These are phyloP conservation scores for Electrona antarctica DNA, from an alignment of 2,113 vertebrate species.

Conservation along the genomic window DNA sequence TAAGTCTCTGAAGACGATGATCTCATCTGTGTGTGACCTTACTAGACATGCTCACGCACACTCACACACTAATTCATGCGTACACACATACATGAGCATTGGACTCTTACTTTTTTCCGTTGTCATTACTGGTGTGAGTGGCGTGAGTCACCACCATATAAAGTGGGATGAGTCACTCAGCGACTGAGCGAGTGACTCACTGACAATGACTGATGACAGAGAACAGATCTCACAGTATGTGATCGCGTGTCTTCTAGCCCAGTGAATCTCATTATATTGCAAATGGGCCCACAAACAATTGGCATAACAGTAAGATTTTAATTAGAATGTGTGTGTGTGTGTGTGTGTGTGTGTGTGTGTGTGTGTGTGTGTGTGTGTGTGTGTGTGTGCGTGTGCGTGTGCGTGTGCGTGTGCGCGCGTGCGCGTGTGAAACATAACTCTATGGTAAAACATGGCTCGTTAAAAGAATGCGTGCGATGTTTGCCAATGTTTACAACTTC, in stretches of 20 bases:
- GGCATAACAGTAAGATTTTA: too few relatives aligned
- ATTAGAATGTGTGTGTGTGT: too few relatives aligned
- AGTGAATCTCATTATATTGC: too few relatives aligned
- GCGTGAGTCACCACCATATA: slow-evolving; percentile 22
- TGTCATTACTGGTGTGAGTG: slow-evolving; percentile 24
- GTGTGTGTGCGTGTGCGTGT: too few relatives aligned
- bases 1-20: slow-evolving; percentile 48
- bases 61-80: slow-evolving; percentile 13
- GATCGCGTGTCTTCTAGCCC: background rate
- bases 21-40: slow-evolving; percentile 63
- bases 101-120: slow-evolving; percentile 24
- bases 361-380: too few relatives aligned
- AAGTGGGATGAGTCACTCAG: slow-evolving; percentile 47
- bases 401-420: too few relatives aligned
- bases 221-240: background rate
- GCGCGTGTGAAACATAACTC: too few relatives aligned
- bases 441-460: too few relatives aligned
- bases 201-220: slow-evolving; percentile 18
- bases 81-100: background rate
- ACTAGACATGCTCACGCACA: slow-evolving; percentile 13
- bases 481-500: too few relatives aligned
- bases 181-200: background rate
- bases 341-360: too few relatives aligned
- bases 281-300: too few relatives aligned
- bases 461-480: too few relatives aligned